Conservation (phyloP, 2,888 invertebrate genomes). For the Oscheius sp. region DNA sequence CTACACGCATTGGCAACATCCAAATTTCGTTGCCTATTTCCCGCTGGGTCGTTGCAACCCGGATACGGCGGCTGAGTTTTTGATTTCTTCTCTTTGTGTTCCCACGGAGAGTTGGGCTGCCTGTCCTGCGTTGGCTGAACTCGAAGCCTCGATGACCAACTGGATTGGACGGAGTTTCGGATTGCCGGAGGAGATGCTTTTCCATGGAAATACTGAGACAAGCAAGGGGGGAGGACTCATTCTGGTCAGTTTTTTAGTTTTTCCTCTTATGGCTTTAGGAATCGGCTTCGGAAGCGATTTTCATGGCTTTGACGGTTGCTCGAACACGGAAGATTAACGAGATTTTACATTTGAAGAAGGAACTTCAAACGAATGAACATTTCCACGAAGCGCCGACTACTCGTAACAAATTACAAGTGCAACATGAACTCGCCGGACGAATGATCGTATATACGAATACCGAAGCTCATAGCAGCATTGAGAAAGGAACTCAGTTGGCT, state of each 20-base stretch:
- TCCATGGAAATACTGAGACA: conserved; percentile 18
- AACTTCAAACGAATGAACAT: background rate
- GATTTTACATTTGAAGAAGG: background rate
- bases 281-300: conserved; percentile 21
- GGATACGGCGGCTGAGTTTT: conserved; percentile 23
- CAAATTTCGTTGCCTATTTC: conserved; percentile 96
- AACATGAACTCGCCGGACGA: conserved; percentile 9
- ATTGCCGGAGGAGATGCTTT: conserved; percentile 21
- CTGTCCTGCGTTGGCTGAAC: conserved; percentile 17
- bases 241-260: background rate
- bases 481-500: conserved; percentile 90
- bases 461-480: conserved; percentile 89
- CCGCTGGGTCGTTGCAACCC: conserved; percentile 78
- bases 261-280: background rate
- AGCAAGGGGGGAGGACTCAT: conserved; percentile 7
- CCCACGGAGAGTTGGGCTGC: background rate
- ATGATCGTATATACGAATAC: conserved; percentile 14
- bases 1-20: conserved; percentile 97
- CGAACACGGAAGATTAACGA: conserved; percentile 13
- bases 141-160: conserved; percentile 17
- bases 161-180: conserved; percentile 9
- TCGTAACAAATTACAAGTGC: background rate
- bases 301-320: conserved; percentile 9
- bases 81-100: background rate
- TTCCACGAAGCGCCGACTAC: background rate